A percentile compares a stretch with the other conserved stretches of the same genome.
Conservation (phyloP, 2,797 vertebrate species). For the Hippopotamyrus pictus region DNA sequence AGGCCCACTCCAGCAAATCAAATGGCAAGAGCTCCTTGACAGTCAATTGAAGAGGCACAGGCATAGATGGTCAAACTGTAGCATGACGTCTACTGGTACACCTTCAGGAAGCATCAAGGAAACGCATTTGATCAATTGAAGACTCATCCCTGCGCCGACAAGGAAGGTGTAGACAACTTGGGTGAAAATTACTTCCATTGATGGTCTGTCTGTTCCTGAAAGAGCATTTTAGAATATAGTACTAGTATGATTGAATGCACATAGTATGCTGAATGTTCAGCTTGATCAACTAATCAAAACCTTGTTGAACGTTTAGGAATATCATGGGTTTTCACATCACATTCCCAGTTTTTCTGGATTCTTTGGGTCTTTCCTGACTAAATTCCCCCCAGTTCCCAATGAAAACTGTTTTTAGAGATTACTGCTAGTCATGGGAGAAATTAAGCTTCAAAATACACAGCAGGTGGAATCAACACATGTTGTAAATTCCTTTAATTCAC, state of each 20-base stretch:
- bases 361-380: background rate
- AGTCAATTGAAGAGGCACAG: background rate
- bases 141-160: background rate
- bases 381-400: background rate
- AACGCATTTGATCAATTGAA: background rate
- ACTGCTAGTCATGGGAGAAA: background rate
- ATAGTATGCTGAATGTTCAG: background rate
- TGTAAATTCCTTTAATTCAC: background rate
- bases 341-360: background rate
- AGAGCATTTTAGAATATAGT: background rate
- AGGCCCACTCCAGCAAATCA: constrained; percentile 44
- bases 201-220: background rate
- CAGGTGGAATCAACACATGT: background rate
- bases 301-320: background rate
- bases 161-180: background rate
- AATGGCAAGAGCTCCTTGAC: constrained; percentile 5
- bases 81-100: background rate
- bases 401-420: background rate
- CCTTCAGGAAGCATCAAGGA: background rate
- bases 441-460: background rate
- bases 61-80: background rate
- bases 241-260: background rate
- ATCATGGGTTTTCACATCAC: background rate
- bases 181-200: background rate
- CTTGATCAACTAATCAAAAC: background rate